phyloP scores from a whole-genome alignment of 1,140 invertebrate species.

The Papilio glaucus region DNA sequence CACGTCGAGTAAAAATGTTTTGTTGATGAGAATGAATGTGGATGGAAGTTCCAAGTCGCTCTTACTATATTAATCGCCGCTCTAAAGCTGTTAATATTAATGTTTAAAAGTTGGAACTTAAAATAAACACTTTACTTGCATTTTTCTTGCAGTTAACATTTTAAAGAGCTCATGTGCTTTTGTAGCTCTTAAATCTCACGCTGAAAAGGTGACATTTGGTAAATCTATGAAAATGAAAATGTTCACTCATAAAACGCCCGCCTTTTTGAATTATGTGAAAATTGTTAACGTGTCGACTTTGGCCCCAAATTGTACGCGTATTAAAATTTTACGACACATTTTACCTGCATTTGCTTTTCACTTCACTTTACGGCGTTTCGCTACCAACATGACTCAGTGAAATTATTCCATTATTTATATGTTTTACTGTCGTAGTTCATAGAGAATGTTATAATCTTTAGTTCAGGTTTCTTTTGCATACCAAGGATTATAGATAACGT shows the following conservation, averaged over 20 bases:
- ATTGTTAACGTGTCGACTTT: slow-evolving; percentile 10
- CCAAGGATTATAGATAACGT: neutral
- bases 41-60: no score
- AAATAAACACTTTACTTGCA: no score
- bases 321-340: slow-evolving; percentile 26
- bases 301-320: slow-evolving; percentile 9
- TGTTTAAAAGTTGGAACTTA: no score
- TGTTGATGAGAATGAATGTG: no score
- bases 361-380: slow-evolving; percentile 9
- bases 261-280: slow-evolving; percentile 2
- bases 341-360: slow-evolving; percentile 26
- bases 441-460: neutral
- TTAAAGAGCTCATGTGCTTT: no score
- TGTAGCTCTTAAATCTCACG: neutral
- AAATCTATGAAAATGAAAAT: slow-evolving; percentile 4
- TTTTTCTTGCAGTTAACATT: no score
- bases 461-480: neutral
- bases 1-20: no score
- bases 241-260: neutral
- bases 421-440: neutral
- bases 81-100: no score
- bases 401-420: slow-evolving; percentile 1
- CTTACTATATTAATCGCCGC: no score
- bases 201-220: neutral
- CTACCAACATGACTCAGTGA: neutral